A percentile compares a stretch with the other conserved stretches of the same genome.
Conservation (phyloP, 1,140 invertebrate genomes). For the Scaptomyza hsui region DNA sequence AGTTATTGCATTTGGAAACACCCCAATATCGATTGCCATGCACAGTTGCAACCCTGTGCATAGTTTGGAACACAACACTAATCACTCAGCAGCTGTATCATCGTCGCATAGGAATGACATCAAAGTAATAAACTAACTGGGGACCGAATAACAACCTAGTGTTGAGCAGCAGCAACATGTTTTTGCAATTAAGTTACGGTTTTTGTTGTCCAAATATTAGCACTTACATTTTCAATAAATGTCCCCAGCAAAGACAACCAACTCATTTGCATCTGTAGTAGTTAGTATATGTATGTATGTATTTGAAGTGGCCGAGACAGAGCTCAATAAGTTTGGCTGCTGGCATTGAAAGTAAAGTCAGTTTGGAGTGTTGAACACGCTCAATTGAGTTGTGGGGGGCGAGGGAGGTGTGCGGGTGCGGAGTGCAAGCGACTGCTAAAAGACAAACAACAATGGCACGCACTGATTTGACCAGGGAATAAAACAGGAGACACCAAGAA, state of each 20-base stretch:
- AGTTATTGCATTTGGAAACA: background rate
- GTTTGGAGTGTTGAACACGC: constrained; percentile 53
- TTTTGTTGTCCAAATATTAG: constrained; percentile 74
- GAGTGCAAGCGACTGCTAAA: constrained; percentile 36
- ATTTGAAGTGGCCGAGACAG: constrained; percentile 28
- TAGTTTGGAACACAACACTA: background rate
- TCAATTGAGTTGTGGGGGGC: constrained; percentile 54
- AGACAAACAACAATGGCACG: constrained; percentile 77
- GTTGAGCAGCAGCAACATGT: constrained; percentile 37
- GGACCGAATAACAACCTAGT: constrained; percentile 6
- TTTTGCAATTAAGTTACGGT: constrained; percentile 72
- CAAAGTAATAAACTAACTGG: constrained; percentile 10
- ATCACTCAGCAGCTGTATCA: background rate
- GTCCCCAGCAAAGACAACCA: constrained; percentile 35
- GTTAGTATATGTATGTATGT: background rate
- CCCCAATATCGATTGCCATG: background rate
- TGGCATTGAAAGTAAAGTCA: constrained; percentile 51
- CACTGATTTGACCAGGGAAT: constrained; percentile 64
- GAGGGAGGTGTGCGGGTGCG: background rate
- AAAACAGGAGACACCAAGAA: background rate
- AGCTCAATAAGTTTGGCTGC: constrained; percentile 38
- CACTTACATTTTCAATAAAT: constrained; percentile 80
- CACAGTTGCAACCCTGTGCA: background rate
- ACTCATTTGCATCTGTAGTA: constrained; percentile 64
- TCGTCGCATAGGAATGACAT: background rate